Percentiles rank a stretch among this genome's conserved stretches.
These are phyloP conservation scores for Melanostoma scalare DNA, from an alignment of 2,888 invertebrate species.

Conservation along the genomic window DNA sequence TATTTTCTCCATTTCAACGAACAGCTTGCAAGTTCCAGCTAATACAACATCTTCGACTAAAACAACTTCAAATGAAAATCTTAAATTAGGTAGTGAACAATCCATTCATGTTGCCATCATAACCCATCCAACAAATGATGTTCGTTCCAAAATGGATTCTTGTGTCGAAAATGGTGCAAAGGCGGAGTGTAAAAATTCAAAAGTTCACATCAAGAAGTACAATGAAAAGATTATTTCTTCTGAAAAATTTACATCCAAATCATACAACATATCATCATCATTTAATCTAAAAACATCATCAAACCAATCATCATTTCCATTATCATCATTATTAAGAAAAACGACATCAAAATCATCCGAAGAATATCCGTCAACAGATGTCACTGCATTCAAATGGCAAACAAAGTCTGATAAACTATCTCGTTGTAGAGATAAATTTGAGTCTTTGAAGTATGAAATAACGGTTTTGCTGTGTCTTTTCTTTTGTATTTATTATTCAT, in stretches of 20 bases:
- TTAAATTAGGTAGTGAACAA: slow-evolving; percentile 47
- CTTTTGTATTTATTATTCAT: slow-evolving; percentile 27
- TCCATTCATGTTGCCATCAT: slow-evolving; percentile 52
- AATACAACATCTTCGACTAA: slow-evolving; percentile 57
- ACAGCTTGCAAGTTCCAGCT: slow-evolving; percentile 66
- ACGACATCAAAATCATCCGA: slow-evolving; percentile 68
- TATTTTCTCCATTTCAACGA: slow-evolving; percentile 49
- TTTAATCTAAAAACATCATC: slow-evolving; percentile 68
- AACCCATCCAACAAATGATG: slow-evolving; percentile 47
- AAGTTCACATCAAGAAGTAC: slow-evolving; percentile 63
- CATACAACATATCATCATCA: slow-evolving; percentile 52
- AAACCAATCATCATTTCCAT: slow-evolving; percentile 60
- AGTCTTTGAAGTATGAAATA: slow-evolving; percentile 80
- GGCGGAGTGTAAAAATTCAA: slow-evolving; percentile 59
- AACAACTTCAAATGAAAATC: slow-evolving; percentile 51
- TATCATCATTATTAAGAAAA: slow-evolving; percentile 54
- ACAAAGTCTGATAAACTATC: slow-evolving; percentile 74
- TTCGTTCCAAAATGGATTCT: slow-evolving; percentile 34
- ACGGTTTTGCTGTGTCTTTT: slow-evolving; percentile 60
- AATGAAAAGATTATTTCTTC: slow-evolving; percentile 56
- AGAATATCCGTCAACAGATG: slow-evolving; percentile 72
- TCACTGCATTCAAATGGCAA: slow-evolving; percentile 60
- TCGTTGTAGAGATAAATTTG: slow-evolving; percentile 79
- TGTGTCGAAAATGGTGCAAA: slow-evolving; percentile 36
- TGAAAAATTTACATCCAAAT: slow-evolving; percentile 41